A percentile compares a stretch with the other conserved stretches of the same genome.
phyloP scores from a whole-genome alignment of 2,888 invertebrate genomes.

The Smittia sp. region DNA sequence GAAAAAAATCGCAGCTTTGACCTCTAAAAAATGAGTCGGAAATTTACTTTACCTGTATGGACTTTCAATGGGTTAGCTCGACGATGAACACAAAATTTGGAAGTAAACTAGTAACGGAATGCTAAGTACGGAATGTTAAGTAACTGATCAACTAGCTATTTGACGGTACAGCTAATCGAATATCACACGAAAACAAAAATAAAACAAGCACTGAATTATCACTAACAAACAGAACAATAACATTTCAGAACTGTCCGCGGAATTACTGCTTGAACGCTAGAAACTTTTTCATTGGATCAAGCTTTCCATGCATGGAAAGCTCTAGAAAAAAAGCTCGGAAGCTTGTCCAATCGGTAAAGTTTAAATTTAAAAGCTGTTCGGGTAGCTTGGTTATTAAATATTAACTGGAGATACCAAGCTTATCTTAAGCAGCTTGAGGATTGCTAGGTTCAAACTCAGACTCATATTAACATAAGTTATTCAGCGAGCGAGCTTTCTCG shows the following conservation, averaged over 20 bases:
- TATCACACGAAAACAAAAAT: background rate
- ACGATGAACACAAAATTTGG: background rate
- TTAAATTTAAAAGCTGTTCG: too few species aligned
- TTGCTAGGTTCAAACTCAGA: too few species aligned
- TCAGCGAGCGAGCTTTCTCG: too few species aligned
- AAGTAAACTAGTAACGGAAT: background rate
- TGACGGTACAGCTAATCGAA: background rate
- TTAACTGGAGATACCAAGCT: too few species aligned
- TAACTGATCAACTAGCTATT: background rate
- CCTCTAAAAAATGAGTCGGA: background rate
- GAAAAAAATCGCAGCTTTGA: background rate
- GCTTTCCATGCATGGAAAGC: background rate
- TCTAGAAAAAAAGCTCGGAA: too few species aligned
- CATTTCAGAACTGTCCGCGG: background rate
- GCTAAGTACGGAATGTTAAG: conserved; percentile 1
- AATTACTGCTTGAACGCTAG: background rate
- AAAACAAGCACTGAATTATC: background rate
- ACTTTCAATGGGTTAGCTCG: background rate
- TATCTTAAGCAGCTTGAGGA: too few species aligned
- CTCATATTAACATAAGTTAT: too few species aligned
- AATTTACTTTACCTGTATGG: background rate
- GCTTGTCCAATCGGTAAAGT: too few species aligned
- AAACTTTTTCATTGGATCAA: background rate
- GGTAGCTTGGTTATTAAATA: too few species aligned
- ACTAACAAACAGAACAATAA: background rate